These are phyloP conservation scores for Kryphioiulus occultus DNA, from an alignment of 2,888 invertebrate species.

Conservation along the genomic window DNA sequence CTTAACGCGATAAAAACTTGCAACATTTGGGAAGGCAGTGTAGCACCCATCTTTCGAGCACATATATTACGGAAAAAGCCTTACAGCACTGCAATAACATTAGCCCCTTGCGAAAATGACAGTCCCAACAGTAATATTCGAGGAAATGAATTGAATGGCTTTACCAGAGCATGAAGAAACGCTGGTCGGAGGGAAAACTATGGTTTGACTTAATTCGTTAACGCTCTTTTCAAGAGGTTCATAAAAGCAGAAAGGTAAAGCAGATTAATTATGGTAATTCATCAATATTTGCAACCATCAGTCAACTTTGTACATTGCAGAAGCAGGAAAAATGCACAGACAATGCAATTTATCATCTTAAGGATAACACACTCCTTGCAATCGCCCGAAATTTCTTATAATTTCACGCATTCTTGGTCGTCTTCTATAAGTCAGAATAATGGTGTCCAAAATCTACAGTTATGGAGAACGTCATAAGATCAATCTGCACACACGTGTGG, in stretches of 20 bases:
- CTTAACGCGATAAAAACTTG: background rate
- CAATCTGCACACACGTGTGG: no score
- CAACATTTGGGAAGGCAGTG: background rate
- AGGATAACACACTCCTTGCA: no score
- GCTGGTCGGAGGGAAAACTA: background rate
- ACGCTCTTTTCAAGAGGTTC: background rate
- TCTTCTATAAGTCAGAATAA: no score
- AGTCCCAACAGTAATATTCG: background rate
- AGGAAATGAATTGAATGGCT: background rate
- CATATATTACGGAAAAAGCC: background rate
- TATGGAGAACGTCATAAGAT: no score
- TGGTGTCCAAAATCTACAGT: no score
- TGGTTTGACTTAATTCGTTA: background rate
- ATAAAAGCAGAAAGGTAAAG: background rate
- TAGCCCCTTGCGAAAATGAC: background rate
- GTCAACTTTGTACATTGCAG: background rate
- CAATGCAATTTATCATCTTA: no score
- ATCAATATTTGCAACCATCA: background rate
- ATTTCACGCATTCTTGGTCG: no score
- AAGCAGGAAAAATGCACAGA: no score
- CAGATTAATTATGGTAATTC: background rate
- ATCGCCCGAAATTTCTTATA: no score
- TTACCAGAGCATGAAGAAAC: background rate
- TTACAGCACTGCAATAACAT: conserved; percentile 6
- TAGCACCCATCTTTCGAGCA: background rate